Evolutionary conservation across 2,113 vertebrate genomes (phyloP).

Genomic region (Otus sunia): DNA sequence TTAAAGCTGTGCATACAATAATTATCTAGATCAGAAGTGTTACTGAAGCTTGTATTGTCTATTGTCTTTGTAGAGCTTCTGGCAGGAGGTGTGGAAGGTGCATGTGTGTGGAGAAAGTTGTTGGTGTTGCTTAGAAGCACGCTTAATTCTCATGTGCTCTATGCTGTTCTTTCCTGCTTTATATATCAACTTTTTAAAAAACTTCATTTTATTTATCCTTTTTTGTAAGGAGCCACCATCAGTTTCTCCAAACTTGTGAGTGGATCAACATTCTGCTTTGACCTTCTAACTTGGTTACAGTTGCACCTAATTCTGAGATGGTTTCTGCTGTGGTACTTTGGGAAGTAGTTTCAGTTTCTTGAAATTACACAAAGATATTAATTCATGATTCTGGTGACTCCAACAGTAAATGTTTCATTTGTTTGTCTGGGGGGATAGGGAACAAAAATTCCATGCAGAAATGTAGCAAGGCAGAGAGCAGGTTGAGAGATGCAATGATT

Average conservation of each 20-base stretch:
- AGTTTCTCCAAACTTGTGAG: not conserved
- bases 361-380: not conserved
- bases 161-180: not conserved
- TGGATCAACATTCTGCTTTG: not conserved
- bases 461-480: not conserved
- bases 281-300: not conserved
- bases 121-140: not conserved
- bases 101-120: not conserved
- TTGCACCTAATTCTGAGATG: not conserved
- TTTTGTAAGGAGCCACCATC: not conserved
- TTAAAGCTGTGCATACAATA: not conserved
- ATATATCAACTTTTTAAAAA: not conserved
- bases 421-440: not conserved
- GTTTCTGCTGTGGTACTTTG: not conserved
- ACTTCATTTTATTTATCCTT: not conserved
- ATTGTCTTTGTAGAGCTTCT: not conserved
- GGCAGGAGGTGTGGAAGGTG: not conserved
- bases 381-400: not conserved
- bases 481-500: not conserved
- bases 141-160: not conserved
- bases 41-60: not conserved
- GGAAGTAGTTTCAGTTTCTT: not conserved
- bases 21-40: not conserved
- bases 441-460: not conserved
- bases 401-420: not conserved